These are phyloP conservation scores for Megalops atlanticus DNA, from an alignment of 2,113 vertebrate species.

Conservation along the genomic window DNA sequence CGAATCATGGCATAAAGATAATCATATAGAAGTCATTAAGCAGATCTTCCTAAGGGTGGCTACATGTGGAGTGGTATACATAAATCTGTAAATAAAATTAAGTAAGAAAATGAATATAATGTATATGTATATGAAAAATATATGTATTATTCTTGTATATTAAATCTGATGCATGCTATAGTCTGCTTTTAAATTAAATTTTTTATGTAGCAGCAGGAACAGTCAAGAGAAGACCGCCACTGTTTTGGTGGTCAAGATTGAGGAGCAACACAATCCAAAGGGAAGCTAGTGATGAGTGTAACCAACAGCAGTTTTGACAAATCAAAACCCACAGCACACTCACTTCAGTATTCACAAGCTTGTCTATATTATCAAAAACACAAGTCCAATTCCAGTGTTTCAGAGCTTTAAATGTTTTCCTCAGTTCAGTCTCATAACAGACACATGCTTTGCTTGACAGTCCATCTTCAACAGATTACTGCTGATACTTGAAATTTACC, in stretches of 20 bases:
- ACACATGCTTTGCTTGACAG: neutral
- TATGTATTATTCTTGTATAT: slow-evolving; percentile 38
- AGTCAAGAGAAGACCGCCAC: slow-evolving; percentile 20
- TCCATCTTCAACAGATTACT: slow-evolving; percentile 11
- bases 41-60: neutral
- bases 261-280: slow-evolving; percentile 54
- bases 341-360: slow-evolving; percentile 19
- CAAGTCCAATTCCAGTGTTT: slow-evolving; percentile 23
- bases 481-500: neutral
- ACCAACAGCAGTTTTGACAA: slow-evolving; percentile 65
- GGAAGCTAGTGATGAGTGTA: slow-evolving; percentile 50
- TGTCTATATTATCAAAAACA: slow-evolving; percentile 26
- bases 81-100: slow-evolving; percentile 46
- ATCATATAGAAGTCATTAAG: neutral
- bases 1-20: neutral
- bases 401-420: slow-evolving; percentile 58
- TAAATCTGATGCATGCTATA: slow-evolving; percentile 44
- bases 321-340: slow-evolving; percentile 45
- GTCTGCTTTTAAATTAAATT: slow-evolving; percentile 43
- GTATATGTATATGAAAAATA: slow-evolving; percentile 23
- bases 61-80: slow-evolving; percentile 1
- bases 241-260: slow-evolving; percentile 44
- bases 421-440: neutral
- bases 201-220: slow-evolving; percentile 33
- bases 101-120: slow-evolving; percentile 29